phyloP scores from a whole-genome alignment of 2,113 vertebrate genomes.

The Cavia porcellus region DNA sequence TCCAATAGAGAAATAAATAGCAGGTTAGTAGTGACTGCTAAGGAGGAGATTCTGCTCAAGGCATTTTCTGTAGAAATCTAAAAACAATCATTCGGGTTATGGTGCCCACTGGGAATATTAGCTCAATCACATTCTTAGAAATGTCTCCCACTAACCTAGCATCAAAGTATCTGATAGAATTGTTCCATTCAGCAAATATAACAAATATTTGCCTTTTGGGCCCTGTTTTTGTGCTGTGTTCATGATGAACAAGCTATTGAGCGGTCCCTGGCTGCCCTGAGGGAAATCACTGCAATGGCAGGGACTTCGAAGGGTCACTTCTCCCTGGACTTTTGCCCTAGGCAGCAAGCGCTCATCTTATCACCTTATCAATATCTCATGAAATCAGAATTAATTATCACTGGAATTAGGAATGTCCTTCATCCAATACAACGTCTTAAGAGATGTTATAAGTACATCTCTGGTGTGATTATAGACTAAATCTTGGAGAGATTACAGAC shows the following conservation, averaged over 20 bases:
- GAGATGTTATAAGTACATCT: background rate
- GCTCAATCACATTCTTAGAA: background rate
- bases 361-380: background rate
- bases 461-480: background rate
- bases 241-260: background rate
- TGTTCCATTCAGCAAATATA: background rate
- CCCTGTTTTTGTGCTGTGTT: background rate
- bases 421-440: background rate
- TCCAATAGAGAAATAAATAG: constrained; percentile 10
- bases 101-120: background rate
- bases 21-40: background rate
- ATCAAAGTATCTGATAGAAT: background rate
- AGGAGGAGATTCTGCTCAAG: background rate
- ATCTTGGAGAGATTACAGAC: background rate
- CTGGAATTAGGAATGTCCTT: background rate
- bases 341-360: background rate
- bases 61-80: background rate
- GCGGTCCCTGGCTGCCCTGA: background rate
- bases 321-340: background rate
- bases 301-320: background rate
- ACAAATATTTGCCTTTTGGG: background rate
- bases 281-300: background rate
- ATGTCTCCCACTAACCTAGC: background rate
- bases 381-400: constrained; percentile 24
- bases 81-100: background rate